Base-by-base conservation (phyloP, 1,140 invertebrate genomes). In the Bombus picipes region DNA sequence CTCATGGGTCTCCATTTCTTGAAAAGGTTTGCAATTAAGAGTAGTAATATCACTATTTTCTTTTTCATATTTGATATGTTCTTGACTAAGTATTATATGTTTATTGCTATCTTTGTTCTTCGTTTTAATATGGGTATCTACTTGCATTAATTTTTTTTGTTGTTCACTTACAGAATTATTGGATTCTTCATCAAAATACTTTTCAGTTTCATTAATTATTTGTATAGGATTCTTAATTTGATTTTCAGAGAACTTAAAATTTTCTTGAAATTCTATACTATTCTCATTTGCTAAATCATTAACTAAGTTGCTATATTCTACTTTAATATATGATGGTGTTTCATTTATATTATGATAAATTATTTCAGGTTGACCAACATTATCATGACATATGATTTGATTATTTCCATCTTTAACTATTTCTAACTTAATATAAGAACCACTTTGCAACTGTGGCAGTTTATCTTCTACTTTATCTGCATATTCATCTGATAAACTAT, bases 341-440 rank as follows among this genome's bases (percentile, higher is more conserved):
- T 87, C 57, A 65, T 79, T 73, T 28, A 88, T 57, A 72, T 71
- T 80, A 2, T 87, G 80, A 77, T 65, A 79, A 74, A 89, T 86
- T 62, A 81, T 32, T 81, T 91, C 76, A 68, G 57, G n/a, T 53
- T 81, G 66, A 81, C 62, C 65, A 62, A 81, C 53, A 12, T 79
- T 73, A 81, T 86, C 68, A 25, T 90, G 75, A 82, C 72, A 89
- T 65, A 87, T 9, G 25, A 78, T 34, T 15, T 83, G 66, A 80
- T 71, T 53, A 32, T 82, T 79, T 18, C 76, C 82, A 47, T 76
- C 65, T 81, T 80, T 68, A 39, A 68, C 72, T 68, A 80, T 37
- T 73, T 81, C 47, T 83, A 88, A 72, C 28, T 90, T 80, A 85
- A 85, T 68, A 32, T 80, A 90, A 85, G 84, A 85, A 77, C 37